Evolutionary conservation across 2,797 vertebrate species (phyloP).

Genomic region (Chelon labrosus): DNA sequence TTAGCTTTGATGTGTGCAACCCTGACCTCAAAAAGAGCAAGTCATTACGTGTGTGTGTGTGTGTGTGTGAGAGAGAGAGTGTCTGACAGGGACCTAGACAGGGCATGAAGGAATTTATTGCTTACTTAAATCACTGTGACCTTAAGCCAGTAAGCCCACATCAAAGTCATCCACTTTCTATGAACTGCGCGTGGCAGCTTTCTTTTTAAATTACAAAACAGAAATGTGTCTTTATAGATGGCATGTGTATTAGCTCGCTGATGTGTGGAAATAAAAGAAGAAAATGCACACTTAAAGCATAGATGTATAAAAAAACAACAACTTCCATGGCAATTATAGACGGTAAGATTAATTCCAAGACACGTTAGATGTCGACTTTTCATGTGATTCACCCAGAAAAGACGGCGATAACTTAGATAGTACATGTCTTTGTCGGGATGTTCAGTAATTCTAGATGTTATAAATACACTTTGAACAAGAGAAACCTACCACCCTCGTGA

Average conservation of each 20-base stretch:
- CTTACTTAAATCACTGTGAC: slow-evolving; percentile 50
- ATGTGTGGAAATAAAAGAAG: not conserved
- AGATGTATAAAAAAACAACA: not conserved
- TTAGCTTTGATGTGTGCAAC: slow-evolving; percentile 62
- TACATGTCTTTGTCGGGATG: slow-evolving; percentile 11
- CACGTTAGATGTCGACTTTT: not conserved
- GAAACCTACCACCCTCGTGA: slow-evolving; percentile 25
- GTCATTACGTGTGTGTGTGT: slow-evolving; percentile 20
- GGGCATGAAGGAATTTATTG: slow-evolving; percentile 59
- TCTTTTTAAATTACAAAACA: slow-evolving; percentile 39
- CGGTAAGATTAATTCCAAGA: slow-evolving; percentile 7
- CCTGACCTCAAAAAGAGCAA: slow-evolving; percentile 47
- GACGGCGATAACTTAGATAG: not conserved
- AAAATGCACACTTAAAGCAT: not conserved
- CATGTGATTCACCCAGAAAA: not conserved
- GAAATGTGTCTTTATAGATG: slow-evolving; percentile 20
- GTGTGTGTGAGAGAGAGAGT: slow-evolving; percentile 1
- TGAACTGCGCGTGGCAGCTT: slow-evolving; percentile 26
- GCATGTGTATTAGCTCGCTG: not conserved
- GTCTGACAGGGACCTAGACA: slow-evolving; percentile 37
- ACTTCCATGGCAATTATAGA: not conserved
- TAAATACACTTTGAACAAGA: slow-evolving; percentile 16
- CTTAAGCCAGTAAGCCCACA: slow-evolving; percentile 51
- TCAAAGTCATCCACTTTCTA: slow-evolving; percentile 48
- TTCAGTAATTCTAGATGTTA: slow-evolving; percentile 26